Evolutionary conservation across 2,797 vertebrate species (phyloP), one percentile per base, ranked within the genome.

Genomic region (Pseudochirops corinnae): DNA sequence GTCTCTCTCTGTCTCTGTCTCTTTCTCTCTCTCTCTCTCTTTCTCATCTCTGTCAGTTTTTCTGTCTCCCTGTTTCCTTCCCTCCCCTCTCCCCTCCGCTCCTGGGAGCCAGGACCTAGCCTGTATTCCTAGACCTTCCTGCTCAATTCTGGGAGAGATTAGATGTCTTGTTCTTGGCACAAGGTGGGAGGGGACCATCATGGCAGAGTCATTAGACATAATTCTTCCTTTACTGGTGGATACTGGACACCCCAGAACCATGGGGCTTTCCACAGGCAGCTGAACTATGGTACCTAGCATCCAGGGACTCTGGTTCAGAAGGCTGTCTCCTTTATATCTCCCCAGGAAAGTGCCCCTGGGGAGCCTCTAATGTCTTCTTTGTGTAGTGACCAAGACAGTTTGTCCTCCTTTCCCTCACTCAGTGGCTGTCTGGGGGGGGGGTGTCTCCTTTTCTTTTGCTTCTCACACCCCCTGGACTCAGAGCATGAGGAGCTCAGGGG

Each of bases 281-380:
- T 95, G 56, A 96, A 96, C 90, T 96, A 24, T 56, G 82, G 93
- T n/a, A 90, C 55, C 57, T 74, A 93, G 55, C 62, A 91, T 87
- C 55, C 82, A 60, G 29, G 93, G 62, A 46, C 58, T 95, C 24
- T 96, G 94, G 82, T 92, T 92, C 50, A 95, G 56, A 96, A 96
- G 94, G 57, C 56, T 96, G 55, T 2, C 39, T 94, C 57, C 90
- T 82, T 93, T 55, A 92, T 52, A 13, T 58, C 39, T 96, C 90
- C 95, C 90, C 12, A 91, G 93, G 92, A 46, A n/a, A n/a, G 46
- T 39, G 14, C 31, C 5, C 90, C 90, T 50, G 53, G 55, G 53
- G 90, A 31, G 92, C 82, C 16, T 31, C 91, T 31, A 13, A 31
- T 31, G 56, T 21, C 21, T 53, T 91, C 93, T 60, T 16, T 24